A percentile compares a stretch with the other conserved stretches of the same genome.
Evolutionary conservation across 2,888 invertebrate species (phyloP).

Genomic region (Xiphydria camelus): DNA sequence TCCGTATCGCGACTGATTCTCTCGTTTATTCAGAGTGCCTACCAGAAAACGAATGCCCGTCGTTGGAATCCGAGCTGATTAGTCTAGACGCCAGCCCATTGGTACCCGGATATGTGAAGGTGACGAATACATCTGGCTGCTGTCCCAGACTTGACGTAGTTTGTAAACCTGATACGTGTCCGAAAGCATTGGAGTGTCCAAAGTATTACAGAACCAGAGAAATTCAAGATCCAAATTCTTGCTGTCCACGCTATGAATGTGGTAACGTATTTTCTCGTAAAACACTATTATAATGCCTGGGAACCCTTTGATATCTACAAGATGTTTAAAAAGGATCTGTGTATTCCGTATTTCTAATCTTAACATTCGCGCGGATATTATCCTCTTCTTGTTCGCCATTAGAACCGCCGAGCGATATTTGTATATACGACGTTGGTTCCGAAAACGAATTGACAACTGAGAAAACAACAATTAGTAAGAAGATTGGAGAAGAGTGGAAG

Average conservation of each 20-base stretch:
- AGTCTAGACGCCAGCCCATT: slow-evolving; percentile 57
- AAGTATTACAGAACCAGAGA: slow-evolving; percentile 62
- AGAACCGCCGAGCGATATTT: slow-evolving; percentile 69
- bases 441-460: slow-evolving; percentile 48
- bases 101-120: slow-evolving; percentile 67
- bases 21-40: slow-evolving; percentile 70
- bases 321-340: slow-evolving; percentile 26
- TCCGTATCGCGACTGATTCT: too few species aligned
- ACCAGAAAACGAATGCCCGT: slow-evolving; percentile 68
- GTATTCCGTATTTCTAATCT: too few species aligned
- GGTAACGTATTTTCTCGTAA: slow-evolving; percentile 55
- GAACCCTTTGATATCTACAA: too few species aligned
- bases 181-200: slow-evolving; percentile 64
- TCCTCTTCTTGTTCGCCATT: slow-evolving; percentile 31
- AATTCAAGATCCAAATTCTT: slow-evolving; percentile 55
- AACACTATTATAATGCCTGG: background rate
- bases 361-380: background rate
- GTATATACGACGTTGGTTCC: slow-evolving; percentile 65
- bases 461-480: slow-evolving; percentile 20
- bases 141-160: slow-evolving; percentile 67
- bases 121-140: slow-evolving; percentile 69
- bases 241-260: slow-evolving; percentile 72
- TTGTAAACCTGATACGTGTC: slow-evolving; percentile 69
- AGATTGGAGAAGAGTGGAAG: slow-evolving; percentile 65
- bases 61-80: slow-evolving; percentile 42